A percentile compares a stretch with the other conserved stretches of the same genome.
Conservation (phyloP, 2,797 vertebrate genomes). For the Pantherophis vulpinus region DNA sequence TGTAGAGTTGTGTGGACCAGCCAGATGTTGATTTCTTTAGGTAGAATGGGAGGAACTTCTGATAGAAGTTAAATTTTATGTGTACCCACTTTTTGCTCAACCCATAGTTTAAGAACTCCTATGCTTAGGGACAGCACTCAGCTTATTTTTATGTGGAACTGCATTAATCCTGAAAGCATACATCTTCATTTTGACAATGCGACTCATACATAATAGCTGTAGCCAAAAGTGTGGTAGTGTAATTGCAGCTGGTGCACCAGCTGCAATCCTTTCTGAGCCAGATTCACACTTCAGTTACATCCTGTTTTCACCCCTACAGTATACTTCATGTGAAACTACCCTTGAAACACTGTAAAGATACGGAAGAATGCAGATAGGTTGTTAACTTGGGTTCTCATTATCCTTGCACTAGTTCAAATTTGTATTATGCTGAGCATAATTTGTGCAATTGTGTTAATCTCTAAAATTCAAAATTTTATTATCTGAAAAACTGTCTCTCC, state of each 20-base stretch:
- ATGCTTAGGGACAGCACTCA: neutral
- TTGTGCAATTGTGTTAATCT: neutral
- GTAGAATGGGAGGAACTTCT: neutral
- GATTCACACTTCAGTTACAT: neutral
- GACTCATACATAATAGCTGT: neutral
- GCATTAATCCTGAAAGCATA: neutral
- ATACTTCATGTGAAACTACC: neutral
- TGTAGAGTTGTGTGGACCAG: neutral
- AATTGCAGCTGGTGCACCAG: neutral
- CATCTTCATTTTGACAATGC: neutral
- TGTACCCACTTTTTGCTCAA: neutral
- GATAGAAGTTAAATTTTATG: neutral
- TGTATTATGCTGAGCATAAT: neutral
- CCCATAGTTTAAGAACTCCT: neutral
- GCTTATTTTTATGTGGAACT: neutral
- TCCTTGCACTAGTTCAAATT: neutral
- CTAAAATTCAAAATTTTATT: neutral
- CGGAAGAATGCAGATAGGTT: neutral
- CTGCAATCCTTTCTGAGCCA: neutral
- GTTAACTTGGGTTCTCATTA: neutral
- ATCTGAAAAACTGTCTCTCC: neutral
- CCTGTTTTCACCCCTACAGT: neutral
- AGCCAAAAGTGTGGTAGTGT: neutral
- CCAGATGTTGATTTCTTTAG: neutral
- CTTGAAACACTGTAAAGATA: neutral